These are phyloP conservation scores for Melanerpes formicivorus DNA, from an alignment of 2,113 vertebrate species.

Conservation along the genomic window DNA sequence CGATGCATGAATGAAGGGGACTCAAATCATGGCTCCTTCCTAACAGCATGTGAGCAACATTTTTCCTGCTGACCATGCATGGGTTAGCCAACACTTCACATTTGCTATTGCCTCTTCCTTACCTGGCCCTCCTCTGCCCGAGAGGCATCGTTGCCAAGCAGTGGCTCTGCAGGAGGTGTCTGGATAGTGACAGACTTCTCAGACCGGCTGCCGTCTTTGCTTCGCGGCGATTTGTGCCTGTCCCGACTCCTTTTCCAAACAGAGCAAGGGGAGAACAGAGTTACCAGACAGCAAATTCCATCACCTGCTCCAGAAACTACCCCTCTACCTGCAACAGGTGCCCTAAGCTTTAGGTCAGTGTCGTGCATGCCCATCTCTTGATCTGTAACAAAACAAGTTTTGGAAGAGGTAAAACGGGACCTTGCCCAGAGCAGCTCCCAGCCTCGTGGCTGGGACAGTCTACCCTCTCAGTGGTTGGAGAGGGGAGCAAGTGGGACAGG, in stretches of 20 bases:
- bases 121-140: slow-evolving; percentile 88
- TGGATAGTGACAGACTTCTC: slow-evolving; percentile 96
- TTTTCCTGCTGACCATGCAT: fast-evolving
- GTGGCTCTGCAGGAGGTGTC: slow-evolving; percentile 85
- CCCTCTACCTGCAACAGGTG: not conserved
- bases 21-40: not conserved
- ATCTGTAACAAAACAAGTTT: not conserved
- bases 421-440: not conserved
- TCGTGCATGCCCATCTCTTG: not conserved
- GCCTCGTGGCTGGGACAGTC: not conserved
- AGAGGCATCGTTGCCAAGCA: slow-evolving; percentile 83
- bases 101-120: not conserved
- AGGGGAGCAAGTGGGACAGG: not conserved
- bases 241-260: slow-evolving; percentile 88
- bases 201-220: slow-evolving; percentile 89
- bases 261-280: not conserved
- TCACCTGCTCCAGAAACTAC: not conserved
- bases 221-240: slow-evolving; percentile 88
- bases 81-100: fast-evolving
- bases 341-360: not conserved
- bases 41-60: not conserved
- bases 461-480: not conserved
- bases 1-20: not conserved
- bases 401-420: not conserved
- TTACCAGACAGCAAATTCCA: not conserved